phyloP scores from a whole-genome alignment of 2,797 vertebrate genomes.

The Periophthalmus magnuspinnatus region DNA sequence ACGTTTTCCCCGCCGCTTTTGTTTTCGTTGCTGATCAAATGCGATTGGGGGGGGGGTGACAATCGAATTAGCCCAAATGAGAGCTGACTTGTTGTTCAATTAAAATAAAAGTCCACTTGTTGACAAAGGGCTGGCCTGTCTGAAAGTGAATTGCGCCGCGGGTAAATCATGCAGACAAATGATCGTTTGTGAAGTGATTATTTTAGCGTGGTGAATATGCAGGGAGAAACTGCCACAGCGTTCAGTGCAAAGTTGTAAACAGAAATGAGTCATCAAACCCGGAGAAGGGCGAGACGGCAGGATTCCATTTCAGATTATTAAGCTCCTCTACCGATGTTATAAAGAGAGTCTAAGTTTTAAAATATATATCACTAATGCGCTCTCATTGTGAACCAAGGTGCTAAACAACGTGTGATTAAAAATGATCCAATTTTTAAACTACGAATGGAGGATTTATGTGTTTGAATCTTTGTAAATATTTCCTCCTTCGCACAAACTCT shows the following conservation, averaged over 20 bases:
- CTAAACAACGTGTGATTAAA: not conserved
- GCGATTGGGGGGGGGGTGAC: conserved; percentile 68
- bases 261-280: not conserved
- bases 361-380: not conserved
- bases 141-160: conserved; percentile 67
- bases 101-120: conserved; percentile 69
- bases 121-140: conserved; percentile 61
- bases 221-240: conserved; percentile 14
- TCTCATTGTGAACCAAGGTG: not conserved
- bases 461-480: too few species aligned
- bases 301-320: not conserved
- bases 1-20: conserved; percentile 63
- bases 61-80: conserved; percentile 75
- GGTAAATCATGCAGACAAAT: conserved; percentile 63
- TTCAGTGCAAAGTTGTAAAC: not conserved
- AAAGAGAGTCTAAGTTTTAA: not conserved
- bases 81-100: conserved; percentile 69
- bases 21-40: conserved; percentile 68
- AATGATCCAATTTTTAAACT: not conserved
- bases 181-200: conserved; percentile 55
- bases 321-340: not conserved
- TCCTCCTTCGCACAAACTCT: too few species aligned
- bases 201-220: conserved; percentile 35
- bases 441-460: not conserved
- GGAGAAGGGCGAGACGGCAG: not conserved